Conservation (phyloP, 1,140 invertebrate genomes). For the Apolygus lucorum region DNA sequence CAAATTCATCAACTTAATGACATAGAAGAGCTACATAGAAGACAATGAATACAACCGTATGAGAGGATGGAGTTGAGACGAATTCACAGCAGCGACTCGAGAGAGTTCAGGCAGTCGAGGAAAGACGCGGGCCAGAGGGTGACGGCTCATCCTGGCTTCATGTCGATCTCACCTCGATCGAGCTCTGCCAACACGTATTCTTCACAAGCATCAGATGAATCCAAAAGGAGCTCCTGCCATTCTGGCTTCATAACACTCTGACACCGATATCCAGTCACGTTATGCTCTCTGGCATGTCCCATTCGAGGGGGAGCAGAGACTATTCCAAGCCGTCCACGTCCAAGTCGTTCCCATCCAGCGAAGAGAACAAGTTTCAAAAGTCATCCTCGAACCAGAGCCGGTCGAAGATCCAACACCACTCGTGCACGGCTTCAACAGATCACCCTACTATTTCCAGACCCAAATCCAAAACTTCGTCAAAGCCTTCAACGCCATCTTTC, state of each 20-base stretch:
- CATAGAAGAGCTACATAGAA: too few species aligned
- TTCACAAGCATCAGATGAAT: not conserved
- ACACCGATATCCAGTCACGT: not conserved
- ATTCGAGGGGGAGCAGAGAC: not conserved
- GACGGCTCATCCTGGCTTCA: not conserved
- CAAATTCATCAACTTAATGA: too few species aligned
- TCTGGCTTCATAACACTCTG: not conserved
- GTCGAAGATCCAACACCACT: too few species aligned
- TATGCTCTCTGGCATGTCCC: not conserved
- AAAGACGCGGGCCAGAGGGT: not conserved
- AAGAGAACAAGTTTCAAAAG: not conserved
- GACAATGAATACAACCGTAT: not conserved
- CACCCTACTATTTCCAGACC: too few species aligned
- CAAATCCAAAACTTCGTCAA: not conserved
- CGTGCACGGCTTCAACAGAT: too few species aligned
- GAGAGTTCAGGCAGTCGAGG: not conserved
- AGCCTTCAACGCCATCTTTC: not conserved
- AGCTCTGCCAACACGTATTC: not conserved
- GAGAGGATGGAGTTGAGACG: slow-evolving; percentile 1
- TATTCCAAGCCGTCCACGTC: not conserved
- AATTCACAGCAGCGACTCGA: not conserved
- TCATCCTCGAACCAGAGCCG: not conserved
- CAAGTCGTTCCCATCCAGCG: not conserved
- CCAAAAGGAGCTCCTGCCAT: not conserved
- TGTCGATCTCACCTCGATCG: not conserved